Evolutionary conservation across 2,888 invertebrate genomes (phyloP), one percentile per base, ranked within the genome.

Genomic region (Stramonita haemastoma): DNA sequence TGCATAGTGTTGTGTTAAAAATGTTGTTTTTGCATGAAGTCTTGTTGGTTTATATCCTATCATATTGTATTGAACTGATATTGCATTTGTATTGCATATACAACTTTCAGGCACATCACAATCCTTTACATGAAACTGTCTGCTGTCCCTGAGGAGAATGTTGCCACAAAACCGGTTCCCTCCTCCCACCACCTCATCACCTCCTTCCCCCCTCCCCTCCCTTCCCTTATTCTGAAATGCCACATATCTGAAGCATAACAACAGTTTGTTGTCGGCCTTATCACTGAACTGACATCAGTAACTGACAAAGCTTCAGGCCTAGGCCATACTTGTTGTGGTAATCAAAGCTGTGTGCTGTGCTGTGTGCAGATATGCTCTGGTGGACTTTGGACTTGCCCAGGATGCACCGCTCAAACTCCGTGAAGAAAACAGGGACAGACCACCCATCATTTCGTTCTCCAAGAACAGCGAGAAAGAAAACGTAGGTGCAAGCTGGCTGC

Each of bases 321-420:
- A 8, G 2, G 46, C 8, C 8, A 46, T 46, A 22, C 26, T 66
- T 66, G 17, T 66, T 60, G 19, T 19, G 66, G 66, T 66, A 66
- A 19, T 66, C 15, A 66, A 66, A 66, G 22, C n/a, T 29, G 13
- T 77, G 1, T 1, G 1, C 5, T 77, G 77, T 77, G 22, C 34
- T 84, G 83, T 88, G 88, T 73, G n/a, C 91, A 96, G 96, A 90
- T 96, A 96, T 96, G 96, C 98, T 88, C 96, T 98, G 91, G 98
- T 98, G 26, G 98, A 98, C 96, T 98, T 98, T 96, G 98, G 98
- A 0, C 96, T 98, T 91, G 98, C 98, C 36, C 98, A 98, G 88
- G 94, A 95, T 89, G 94, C 94, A 15, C 93, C 94, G 11, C 93
- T 93, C n/a, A 88, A 88, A 56, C 46, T 88, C 22, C 36, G 56